These are phyloP conservation scores for Pachydiplax longipennis DNA, from an alignment of 2,888 invertebrate genomes.

Conservation along the genomic window DNA sequence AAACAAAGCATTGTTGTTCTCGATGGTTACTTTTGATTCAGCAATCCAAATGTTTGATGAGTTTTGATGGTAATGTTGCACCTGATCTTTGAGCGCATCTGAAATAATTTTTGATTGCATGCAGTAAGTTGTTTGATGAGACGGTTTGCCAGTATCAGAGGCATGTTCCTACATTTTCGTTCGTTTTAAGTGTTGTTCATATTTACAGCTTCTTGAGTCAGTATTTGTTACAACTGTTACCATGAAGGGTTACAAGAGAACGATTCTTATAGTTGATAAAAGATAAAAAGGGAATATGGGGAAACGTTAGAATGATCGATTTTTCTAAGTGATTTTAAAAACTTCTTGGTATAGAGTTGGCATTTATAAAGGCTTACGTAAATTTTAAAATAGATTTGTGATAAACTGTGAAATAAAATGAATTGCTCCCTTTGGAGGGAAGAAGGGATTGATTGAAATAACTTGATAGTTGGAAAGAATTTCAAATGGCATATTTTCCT, in stretches of 20 bases:
- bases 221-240: background rate
- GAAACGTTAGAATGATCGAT: background rate
- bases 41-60: conserved; percentile 21
- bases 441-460: background rate
- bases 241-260: background rate
- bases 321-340: background rate
- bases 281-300: background rate
- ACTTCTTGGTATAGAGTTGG: background rate
- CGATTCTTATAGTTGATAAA: background rate
- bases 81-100: background rate
- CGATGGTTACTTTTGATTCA: conserved; percentile 23
- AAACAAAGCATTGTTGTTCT: conserved; percentile 38
- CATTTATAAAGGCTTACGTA: background rate
- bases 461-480: background rate
- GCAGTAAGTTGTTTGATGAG: background rate
- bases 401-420: background rate
- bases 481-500: background rate
- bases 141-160: background rate
- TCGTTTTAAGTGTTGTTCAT: background rate
- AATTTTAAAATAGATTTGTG: background rate
- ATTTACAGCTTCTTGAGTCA: background rate
- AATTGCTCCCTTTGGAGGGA: background rate
- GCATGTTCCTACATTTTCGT: background rate
- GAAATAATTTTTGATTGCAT: background rate
- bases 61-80: conserved; percentile 8